Evolutionary conservation across 2,113 vertebrate species (phyloP), one percentile per base, ranked within the genome.

Genomic region (Sphaerodactylus townsendi): DNA sequence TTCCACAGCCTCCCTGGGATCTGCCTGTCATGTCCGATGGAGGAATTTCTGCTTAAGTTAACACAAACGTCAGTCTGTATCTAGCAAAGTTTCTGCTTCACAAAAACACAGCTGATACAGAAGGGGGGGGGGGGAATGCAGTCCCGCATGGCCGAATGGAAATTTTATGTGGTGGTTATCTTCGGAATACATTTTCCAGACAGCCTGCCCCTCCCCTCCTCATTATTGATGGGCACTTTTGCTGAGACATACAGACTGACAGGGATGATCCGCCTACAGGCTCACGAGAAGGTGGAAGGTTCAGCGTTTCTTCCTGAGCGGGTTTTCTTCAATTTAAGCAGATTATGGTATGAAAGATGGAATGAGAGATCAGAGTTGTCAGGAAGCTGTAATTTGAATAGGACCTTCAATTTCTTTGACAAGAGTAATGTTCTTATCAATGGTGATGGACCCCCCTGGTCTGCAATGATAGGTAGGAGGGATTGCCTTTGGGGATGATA

Each of bases 331-430:
- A 0, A 88, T 93, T 89, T 95, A 92, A 95, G 93, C 84, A 92
- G 92, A 93, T 96, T 92, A 90, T 69, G 41, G 83, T 10, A 5
- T 92, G 86, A 94, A 93, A 62, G 90, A 94, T 92, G 81, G 85
- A 89, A 37, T 39, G 62, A 77, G 78, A 91, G 87, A 95, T 94
- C 83, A 88, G 88, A 90, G 79, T 75, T 90, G 93, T 89, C 94
- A 95, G 90, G 88, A 88, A 91, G 77, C 84, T 92, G 82, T 90
- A 84, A 94, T 95, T 94, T 94, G 94, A 95, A 91, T 90, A 89
- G 90, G 89, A 87, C 91, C 85, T 95, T 93, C 93, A 91, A 68
- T 95, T 88, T 90, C 69, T 87, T 90, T 95, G 94, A 94, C 89
- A 76, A 41, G 11, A 83, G 84, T 93, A 92, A 88, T 88, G 89